phyloP scores from a whole-genome alignment of 2,113 vertebrate species.

The Ptilonorhynchus violaceus region DNA sequence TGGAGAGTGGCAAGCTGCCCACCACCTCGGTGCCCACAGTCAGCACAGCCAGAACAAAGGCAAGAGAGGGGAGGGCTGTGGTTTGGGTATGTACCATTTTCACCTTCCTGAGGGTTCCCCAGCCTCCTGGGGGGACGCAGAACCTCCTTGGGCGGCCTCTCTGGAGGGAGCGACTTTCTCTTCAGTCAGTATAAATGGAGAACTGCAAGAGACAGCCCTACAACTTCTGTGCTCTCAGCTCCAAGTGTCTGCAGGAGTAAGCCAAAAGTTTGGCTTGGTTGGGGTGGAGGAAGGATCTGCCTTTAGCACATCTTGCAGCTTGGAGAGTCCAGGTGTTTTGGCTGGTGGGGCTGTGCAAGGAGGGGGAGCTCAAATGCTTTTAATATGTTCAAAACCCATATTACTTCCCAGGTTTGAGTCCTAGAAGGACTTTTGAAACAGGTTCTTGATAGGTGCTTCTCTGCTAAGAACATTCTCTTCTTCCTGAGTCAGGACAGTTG shows the following conservation, averaged over 20 bases:
- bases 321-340: not conserved
- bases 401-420: not conserved
- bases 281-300: not conserved
- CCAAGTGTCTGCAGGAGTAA: not conserved
- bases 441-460: not conserved
- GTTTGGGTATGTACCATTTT: fast-evolving
- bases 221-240: not conserved
- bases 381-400: not conserved
- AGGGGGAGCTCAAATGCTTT: not conserved
- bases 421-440: not conserved
- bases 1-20: constrained; percentile 47
- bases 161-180: not conserved
- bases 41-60: not conserved
- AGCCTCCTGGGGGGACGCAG: fast-evolving
- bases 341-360: not conserved
- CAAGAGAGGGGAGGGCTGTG: not conserved
- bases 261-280: not conserved
- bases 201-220: not conserved
- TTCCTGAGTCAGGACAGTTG: not conserved
- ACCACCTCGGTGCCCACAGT: not conserved
- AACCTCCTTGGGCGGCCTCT: fast-evolving
- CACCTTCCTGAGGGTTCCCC: not conserved
- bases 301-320: not conserved
- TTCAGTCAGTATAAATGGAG: not conserved
- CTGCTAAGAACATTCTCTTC: not conserved